phyloP scores from a whole-genome alignment of 2,797 vertebrate species.

The Enteromius viviparus region DNA sequence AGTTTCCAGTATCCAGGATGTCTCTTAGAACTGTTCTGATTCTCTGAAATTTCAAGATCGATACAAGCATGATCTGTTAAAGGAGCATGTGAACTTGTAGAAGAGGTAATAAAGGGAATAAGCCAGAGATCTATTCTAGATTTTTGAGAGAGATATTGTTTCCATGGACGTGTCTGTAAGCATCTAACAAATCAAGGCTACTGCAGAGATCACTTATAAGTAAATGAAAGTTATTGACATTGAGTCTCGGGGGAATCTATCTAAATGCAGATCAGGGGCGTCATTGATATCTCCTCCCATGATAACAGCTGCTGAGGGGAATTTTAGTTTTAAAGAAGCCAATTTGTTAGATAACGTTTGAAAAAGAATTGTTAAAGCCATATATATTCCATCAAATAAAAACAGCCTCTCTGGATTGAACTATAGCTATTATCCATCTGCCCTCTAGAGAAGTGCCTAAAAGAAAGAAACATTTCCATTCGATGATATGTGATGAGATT shows the following conservation, averaged over 20 bases:
- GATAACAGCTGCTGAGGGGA: too few species aligned
- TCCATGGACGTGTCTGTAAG: background rate
- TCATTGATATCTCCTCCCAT: background rate
- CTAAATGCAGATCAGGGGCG: background rate
- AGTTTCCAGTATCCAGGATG: background rate
- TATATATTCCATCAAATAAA: background rate
- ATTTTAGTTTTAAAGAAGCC: background rate
- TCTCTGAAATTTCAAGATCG: background rate
- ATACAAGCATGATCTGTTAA: background rate
- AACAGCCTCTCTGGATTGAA: background rate
- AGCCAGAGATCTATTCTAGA: background rate
- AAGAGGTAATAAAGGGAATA: background rate
- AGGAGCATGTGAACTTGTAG: background rate
- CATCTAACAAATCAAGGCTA: background rate
- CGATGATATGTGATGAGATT: too few species aligned
- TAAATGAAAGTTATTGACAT: background rate
- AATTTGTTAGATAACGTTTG: background rate
- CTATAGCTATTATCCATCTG: background rate
- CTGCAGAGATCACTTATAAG: background rate
- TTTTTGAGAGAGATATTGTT: background rate
- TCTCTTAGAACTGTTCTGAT: background rate
- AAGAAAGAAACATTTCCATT: too few species aligned
- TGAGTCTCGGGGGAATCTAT: too few species aligned
- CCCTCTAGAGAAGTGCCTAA: background rate
- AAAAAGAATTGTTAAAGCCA: background rate